Conservation (phyloP, 2,888 invertebrate species). For the Yponomeuta malinellus region DNA sequence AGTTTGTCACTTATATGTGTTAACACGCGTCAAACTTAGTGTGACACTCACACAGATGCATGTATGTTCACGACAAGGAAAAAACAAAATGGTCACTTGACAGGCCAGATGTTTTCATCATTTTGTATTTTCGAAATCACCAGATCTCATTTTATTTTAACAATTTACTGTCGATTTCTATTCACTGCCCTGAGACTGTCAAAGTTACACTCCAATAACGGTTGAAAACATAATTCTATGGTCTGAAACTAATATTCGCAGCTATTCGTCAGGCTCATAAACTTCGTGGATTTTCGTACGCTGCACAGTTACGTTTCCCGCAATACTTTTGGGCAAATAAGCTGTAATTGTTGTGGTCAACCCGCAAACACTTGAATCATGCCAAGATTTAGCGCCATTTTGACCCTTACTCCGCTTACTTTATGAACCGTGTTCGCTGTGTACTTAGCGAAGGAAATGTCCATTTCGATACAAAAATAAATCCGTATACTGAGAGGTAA, state of each 20-base stretch:
- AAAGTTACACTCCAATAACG: not conserved
- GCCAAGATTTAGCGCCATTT: not conserved
- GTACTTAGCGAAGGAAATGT: not conserved
- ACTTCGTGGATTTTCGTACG: not conserved
- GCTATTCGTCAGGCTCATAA: not conserved
- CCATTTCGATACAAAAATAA: too few relatives aligned
- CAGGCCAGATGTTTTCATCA: too few relatives aligned
- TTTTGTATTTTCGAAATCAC: not conserved
- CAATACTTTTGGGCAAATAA: slow-evolving; percentile 1
- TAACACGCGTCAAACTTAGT: too few relatives aligned
- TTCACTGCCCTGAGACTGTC: not conserved
- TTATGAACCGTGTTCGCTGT: not conserved
- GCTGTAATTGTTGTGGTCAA: not conserved
- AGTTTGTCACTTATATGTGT: too few relatives aligned
- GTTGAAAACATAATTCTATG: not conserved
- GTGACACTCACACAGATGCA: too few relatives aligned
- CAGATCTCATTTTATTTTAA: not conserved
- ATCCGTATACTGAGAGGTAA: too few relatives aligned
- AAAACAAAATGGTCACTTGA: too few relatives aligned
- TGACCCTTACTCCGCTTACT: not conserved
- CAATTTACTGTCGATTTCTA: too few relatives aligned
- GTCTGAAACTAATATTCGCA: not conserved
- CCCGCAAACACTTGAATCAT: not conserved
- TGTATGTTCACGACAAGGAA: too few relatives aligned
- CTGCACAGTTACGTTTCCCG: not conserved